Evolutionary conservation across 30 jellyfish, hydroid and myxozoan species (phyloP), one percentile per base, ranked within the genome.

Genomic region (Mastigias papua): DNA sequence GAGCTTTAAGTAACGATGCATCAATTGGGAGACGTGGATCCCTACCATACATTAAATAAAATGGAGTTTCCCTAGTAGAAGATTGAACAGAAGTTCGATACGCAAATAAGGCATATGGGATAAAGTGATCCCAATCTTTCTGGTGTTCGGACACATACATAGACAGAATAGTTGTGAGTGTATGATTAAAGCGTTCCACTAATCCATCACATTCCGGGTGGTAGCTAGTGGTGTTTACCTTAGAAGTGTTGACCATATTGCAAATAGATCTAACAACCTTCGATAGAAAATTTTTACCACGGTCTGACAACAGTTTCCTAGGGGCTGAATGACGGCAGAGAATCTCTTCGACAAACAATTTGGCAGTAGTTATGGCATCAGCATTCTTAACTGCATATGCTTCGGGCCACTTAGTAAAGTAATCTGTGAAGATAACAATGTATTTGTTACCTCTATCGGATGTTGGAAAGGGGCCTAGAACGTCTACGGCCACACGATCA

Each of bases 401-500:
- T 51, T 81, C 92, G 31, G 97, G 92, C 93, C 97, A 89, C 9
- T 70, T 58, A 13, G 51, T 76, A 49, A 66, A 42, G 13, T 42
- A 42, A 42, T 42, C 54, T 42, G 0, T 4, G 54, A 42, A 42
- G 7, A 42, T 15, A 42, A 42, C 13, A 42, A 42, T 15, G 54
- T 42, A 42, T 42, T 42, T 42, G 13, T 42, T 80, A 19, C 97
- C 97, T 22, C 72, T 65, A 4, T 80, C 71, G 3, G 92, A 69
- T 61, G 83, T 68, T 7, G 97, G 97, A 71, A 89, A 71, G 37
- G 92, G 97, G 78, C 97, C 92, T 61, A 81, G 48, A 34, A 89
- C 89, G 64, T 89, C 97, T n/a, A 80, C 89, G 34, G 92, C 92
- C 6, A 80, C 97, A 2, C 89, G 93, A 46, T 80, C 92, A 49